Evolutionary conservation across 2,888 invertebrate genomes (phyloP), one percentile per base, ranked within the genome.

Genomic region (Thyatira batis): DNA sequence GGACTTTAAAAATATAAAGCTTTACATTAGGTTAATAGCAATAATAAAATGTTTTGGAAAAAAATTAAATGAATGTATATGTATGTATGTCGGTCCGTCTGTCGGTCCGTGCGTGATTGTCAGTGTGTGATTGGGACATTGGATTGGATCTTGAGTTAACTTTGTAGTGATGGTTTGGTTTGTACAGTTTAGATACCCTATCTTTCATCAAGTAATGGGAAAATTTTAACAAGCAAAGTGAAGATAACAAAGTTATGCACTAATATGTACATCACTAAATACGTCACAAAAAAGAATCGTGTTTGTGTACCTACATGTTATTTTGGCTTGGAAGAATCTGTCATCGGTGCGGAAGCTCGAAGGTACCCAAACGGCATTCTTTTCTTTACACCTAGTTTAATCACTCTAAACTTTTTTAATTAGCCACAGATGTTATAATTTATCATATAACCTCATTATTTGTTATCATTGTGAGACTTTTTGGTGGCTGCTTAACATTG

Each of bases 361-460:
- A 74, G 78, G 73, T 76, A 78, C 63, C 21, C 30, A 61, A 67
- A 73, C 68, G 67, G 61, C 63, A 72, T 65, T 66, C 63, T 60
- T 51, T 27, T 61, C 49, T 17, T 46, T 25, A 9, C 20, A 55
- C 63, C 56, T 58, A 63, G 60, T 64, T 66, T 62, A 56, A 53
- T 54, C 48, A 33, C 39, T 30, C 54, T 65, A 63, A 61, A 62
- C 62, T 65, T 60, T 52, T 54, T 52, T 57, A 50, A 33, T 49
- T 17, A n/a, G 11, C 1, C 8, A 54, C 43, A 43, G 30, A 45
- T 17, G 17, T 39, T 39, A n/a, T 39, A 3, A 39, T 17, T 39
- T 1, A 8, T 13, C 2, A 17, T 13, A 39, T 17, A 39, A 39
- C 39, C 17, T 33, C 28, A n/a, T 33, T n/a, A 33, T 13, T 13